phyloP scores from a whole-genome alignment of 2,888 invertebrate species.

The Ceriagrion tenellum region DNA sequence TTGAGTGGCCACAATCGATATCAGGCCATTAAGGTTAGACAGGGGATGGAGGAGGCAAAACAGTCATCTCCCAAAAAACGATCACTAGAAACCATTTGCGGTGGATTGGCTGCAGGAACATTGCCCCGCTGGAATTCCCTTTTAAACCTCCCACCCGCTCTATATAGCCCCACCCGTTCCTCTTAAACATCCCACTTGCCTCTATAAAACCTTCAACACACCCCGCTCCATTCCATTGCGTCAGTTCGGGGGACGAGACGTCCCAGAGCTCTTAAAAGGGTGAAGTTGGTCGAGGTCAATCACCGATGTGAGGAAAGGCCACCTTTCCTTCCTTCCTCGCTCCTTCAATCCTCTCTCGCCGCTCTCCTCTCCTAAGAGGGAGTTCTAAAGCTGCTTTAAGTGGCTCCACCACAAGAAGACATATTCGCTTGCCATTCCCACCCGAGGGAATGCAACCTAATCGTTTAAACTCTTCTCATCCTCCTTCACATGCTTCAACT shows the following conservation, averaged over 20 bases:
- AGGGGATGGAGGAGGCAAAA: neutral
- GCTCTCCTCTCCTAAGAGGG: neutral
- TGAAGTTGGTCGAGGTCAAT: neutral
- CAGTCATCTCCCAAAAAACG: neutral
- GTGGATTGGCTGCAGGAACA: neutral
- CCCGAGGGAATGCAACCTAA: neutral
- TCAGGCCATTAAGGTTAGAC: neutral
- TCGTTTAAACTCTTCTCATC: neutral
- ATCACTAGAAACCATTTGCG: neutral
- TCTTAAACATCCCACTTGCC: too few relatives aligned
- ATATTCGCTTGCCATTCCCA: neutral
- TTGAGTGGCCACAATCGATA: neutral
- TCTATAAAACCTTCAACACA: neutral
- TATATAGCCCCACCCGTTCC: too few relatives aligned
- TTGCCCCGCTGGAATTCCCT: neutral
- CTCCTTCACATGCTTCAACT: too few relatives aligned
- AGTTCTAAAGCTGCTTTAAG: neutral
- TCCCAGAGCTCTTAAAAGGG: neutral
- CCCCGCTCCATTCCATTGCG: neutral
- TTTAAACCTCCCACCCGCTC: neutral
- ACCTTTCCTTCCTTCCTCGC: neutral
- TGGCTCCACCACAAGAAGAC: neutral
- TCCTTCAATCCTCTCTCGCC: neutral
- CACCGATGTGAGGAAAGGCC: neutral
- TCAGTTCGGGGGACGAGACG: neutral